These are phyloP conservation scores for Eublepharis macularius DNA, from an alignment of 2,113 vertebrate species.

Conservation along the genomic window DNA sequence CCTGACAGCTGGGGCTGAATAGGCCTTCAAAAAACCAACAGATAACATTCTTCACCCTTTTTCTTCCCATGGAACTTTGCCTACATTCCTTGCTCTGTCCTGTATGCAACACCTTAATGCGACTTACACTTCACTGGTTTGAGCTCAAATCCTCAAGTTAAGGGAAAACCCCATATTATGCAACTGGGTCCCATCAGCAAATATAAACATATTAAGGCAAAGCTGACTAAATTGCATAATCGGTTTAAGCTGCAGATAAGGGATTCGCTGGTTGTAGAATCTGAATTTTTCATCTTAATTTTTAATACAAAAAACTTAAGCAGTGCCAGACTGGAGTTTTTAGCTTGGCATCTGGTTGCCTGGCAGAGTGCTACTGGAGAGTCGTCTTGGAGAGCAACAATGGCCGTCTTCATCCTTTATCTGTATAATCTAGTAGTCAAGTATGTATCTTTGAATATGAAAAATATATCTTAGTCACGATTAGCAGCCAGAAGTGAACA, in stretches of 20 bases:
- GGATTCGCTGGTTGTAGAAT: not conserved
- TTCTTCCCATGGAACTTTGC: not conserved
- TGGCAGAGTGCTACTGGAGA: not conserved
- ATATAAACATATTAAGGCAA: not conserved
- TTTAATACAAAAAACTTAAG: not conserved
- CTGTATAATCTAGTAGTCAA: not conserved
- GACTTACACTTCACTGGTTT: not conserved
- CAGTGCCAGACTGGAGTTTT: not conserved
- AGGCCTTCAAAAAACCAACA: not conserved
- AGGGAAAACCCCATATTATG: not conserved
- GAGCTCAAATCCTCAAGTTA: not conserved
- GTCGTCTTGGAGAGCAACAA: not conserved
- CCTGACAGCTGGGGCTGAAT: not conserved
- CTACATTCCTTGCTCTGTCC: not conserved
- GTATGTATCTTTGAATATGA: not conserved
- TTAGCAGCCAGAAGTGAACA: not conserved
- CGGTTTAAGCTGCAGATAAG: not conserved
- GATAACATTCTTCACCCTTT: not conserved
- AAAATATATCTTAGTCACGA: not conserved
- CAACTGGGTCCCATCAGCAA: not conserved
- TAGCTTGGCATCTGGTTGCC: not conserved
- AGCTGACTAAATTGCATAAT: not conserved
- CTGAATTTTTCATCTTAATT: not conserved
- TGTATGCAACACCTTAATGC: not conserved
- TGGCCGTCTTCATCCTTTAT: not conserved